Base-by-base conservation (phyloP, 1,140 invertebrate species). In the Megalopta genalis region DNA sequence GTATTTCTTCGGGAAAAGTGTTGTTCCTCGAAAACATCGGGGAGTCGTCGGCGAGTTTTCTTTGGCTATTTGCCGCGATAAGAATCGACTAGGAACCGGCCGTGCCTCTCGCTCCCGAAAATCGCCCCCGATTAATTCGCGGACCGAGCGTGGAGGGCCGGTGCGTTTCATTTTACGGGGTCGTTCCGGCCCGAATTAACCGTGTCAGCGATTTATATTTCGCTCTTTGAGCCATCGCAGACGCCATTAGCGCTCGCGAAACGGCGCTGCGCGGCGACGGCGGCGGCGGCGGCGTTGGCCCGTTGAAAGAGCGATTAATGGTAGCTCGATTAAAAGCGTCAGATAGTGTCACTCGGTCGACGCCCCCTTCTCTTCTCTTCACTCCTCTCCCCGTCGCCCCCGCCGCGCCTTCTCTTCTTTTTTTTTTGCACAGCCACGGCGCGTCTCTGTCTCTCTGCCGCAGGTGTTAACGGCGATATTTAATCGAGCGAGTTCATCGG, bases 401-500 rank as follows among this genome's bases (percentile, higher is more conserved):
- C n/a, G n/a, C n/a, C n/a, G n/a, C 27, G 8, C 54, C 54, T n/a
- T 57, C 54, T n/a, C 18, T 57, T 57, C 18, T n/a, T n/a, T n/a
- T 21, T n/a, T 18, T 57, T 57, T 57, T n/a, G 18, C 16, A 16
- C 16, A 5, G 12, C 49, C 16, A 16, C 16, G 12, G 32, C 1
- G 32, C 32, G 32, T 32, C 32, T 57, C 12, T 59, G 25, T 49
- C 25, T 52, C 46, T n/a, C n/a, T 21, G 72, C 71, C 64, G 7
- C 67, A 91, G 90, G 64, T 90, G 84, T 78, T 93, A 57, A n/a
- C 84, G 75, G 83, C 91, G 0, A 82, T 93, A 9, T 93, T 92
- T 79, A 87, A 88, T 63, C 80, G 32, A 52, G 78, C 91, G 0
- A 86, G 88, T 7, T 81, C 32, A 32, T 32, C 82, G 0, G 70